Conservation (phyloP, 1,140 invertebrate genomes). For the Cecropterus lyciades region DNA sequence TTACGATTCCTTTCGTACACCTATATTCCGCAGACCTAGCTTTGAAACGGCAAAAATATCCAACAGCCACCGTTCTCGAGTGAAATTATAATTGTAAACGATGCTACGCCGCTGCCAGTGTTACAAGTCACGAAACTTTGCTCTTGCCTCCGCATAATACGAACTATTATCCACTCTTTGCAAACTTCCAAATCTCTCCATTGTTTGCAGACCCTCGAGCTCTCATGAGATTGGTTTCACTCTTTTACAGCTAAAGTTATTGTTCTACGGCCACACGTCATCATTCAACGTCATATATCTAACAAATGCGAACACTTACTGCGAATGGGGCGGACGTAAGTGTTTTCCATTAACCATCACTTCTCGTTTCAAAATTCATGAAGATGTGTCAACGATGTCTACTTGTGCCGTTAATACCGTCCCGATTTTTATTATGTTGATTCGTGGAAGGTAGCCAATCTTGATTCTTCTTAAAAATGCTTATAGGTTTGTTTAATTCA, state of each 20-base stretch:
- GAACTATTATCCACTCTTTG: conserved; percentile 35
- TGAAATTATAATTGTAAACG: too few species aligned
- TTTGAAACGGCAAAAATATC: too few species aligned
- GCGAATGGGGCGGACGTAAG: conserved; percentile 63
- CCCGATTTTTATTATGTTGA: too few species aligned
- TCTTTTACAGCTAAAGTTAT: conserved; percentile 71
- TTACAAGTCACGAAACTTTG: conserved; percentile 39
- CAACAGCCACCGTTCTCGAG: too few species aligned
- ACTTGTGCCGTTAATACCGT: background rate
- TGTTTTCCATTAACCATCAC: conserved; percentile 67
- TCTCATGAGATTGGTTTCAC: conserved; percentile 72
- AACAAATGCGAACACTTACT: conserved; percentile 66
- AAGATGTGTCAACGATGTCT: conserved; percentile 37
- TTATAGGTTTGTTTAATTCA: too few species aligned
- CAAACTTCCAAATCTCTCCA: conserved; percentile 50
- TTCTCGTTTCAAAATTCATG: conserved; percentile 46
- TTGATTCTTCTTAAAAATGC: too few species aligned
- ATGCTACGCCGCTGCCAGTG: background rate
- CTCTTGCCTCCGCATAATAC: conserved; percentile 38
- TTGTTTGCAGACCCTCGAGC: conserved; percentile 56
- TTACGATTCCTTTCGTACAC: too few species aligned
- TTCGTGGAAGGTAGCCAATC: too few species aligned
- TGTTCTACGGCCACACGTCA: conserved; percentile 73
- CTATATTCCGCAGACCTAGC: too few species aligned
- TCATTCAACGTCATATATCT: conserved; percentile 76